phyloP scores from a whole-genome alignment of 1,140 invertebrate genomes.

The Pteromalus puparum region DNA sequence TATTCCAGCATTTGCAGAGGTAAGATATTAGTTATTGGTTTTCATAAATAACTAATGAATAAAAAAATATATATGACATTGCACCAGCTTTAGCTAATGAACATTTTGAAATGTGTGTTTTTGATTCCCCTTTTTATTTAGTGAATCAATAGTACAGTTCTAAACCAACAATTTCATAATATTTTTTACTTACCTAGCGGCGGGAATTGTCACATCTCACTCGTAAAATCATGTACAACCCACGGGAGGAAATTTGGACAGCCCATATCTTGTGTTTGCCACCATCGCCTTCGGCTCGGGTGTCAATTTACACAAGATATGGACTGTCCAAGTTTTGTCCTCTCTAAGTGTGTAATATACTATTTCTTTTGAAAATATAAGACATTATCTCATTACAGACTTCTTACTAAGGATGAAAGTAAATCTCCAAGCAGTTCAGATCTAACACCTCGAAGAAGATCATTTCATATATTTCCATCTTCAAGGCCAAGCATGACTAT shows the following conservation, averaged over 20 bases:
- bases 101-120: not conserved
- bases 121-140: not conserved
- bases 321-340: no score
- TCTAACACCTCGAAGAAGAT: conserved; percentile 23
- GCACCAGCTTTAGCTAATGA: not conserved
- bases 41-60: not conserved
- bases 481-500: not conserved
- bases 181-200: no score
- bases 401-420: not conserved
- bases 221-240: no score
- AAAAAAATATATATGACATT: not conserved
- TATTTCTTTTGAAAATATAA: not conserved
- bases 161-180: conserved; percentile 11
- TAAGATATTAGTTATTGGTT: not conserved
- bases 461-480: conserved; percentile 30
- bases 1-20: not conserved
- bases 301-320: no score
- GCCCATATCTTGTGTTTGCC: no score
- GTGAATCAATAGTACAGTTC: not conserved
- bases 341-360: no score
- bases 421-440: not conserved
- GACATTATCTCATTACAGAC: conserved; percentile 1
- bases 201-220: no score
- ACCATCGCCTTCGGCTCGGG: no score
- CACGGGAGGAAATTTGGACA: no score